These are phyloP conservation scores for Poeciliopsis presidionis DNA, from an alignment of 2,797 vertebrate genomes.

Conservation along the genomic window DNA sequence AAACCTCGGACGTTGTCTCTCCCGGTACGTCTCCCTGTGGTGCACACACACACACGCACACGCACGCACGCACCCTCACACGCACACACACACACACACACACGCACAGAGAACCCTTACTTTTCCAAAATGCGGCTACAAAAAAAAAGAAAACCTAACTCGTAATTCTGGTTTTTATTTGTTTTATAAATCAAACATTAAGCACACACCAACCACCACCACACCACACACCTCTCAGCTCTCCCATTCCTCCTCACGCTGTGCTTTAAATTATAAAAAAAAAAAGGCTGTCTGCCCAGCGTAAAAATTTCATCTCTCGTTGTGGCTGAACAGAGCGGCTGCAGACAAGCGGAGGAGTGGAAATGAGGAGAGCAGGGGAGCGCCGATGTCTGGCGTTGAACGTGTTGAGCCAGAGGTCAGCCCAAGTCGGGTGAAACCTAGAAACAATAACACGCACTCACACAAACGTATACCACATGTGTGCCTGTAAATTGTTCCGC, in stretches of 20 bases:
- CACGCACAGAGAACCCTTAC: not conserved
- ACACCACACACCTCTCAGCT: not conserved
- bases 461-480: conserved; percentile 33
- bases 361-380: conserved; percentile 72
- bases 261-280: conserved; percentile 54
- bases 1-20: conserved; percentile 46
- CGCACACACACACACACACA: not conserved
- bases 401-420: conserved; percentile 74
- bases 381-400: conserved; percentile 70
- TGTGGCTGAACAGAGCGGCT: conserved; percentile 61
- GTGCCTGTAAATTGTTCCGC: conserved; percentile 58
- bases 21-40: conserved; percentile 8
- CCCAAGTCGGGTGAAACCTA: conserved; percentile 57
- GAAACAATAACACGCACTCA: conserved; percentile 63
- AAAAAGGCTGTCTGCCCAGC: conserved; percentile 46
- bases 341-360: conserved; percentile 74
- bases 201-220: conserved; percentile 24
- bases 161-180: conserved; percentile 5
- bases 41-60: conserved; percentile 10
- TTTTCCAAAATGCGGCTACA: conserved; percentile 16
- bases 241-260: conserved; percentile 33
- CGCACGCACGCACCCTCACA: not conserved
- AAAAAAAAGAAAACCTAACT: not conserved
- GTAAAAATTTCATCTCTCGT: conserved; percentile 71
- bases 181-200: conserved; percentile 51